Evolutionary conservation across 2,113 vertebrate species (phyloP), one percentile per base, ranked within the genome.

Genomic region (Scomber japonicus): DNA sequence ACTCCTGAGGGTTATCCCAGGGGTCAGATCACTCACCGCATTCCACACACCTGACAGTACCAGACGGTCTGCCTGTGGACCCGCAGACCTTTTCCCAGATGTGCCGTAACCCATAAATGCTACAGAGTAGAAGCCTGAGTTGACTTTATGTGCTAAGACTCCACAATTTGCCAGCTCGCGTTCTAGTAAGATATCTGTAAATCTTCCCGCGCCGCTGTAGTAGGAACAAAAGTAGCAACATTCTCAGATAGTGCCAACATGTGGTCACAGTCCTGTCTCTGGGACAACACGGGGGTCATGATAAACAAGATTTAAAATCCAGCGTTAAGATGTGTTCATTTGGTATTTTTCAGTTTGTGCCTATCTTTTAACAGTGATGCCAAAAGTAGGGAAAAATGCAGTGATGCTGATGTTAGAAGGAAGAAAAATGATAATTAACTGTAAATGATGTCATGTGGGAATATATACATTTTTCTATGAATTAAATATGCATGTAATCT

Each of bases 21-120:
- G 27, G 59, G 69, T 45, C 60, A 57, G 40, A 82, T 85, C 65
- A 55, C 44, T 80, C 65, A 49, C 2, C 12, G 15, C 64, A 19
- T 59, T 35, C 14, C 56, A 63, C 50, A 27, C 73, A 78, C 53
- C 27, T 68, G 57, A 70, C 68, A 63, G 45, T 15, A 69, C 31
- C 44, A 60, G 45, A 31, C 62, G 50, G 78, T 62, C 49, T 49
- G 40, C 54, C 21, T 53, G 59, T 74, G 51, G 54, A 64, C 51
- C 57, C 44, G 45, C 62, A 24, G 17, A 19, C 24, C 35, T 50
- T 50, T 50, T 59, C 62, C 72, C 50, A 51, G 62, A 30, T 50
- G 54, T 9, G 35, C 24, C 12, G 51, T 63, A 65, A 51, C 11
- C 13, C 55, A 19, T 64, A 24, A 72, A 86, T 19, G 57, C 24